Conservation (phyloP, 2,888 invertebrate species). For the Geophilus truncorum region DNA sequence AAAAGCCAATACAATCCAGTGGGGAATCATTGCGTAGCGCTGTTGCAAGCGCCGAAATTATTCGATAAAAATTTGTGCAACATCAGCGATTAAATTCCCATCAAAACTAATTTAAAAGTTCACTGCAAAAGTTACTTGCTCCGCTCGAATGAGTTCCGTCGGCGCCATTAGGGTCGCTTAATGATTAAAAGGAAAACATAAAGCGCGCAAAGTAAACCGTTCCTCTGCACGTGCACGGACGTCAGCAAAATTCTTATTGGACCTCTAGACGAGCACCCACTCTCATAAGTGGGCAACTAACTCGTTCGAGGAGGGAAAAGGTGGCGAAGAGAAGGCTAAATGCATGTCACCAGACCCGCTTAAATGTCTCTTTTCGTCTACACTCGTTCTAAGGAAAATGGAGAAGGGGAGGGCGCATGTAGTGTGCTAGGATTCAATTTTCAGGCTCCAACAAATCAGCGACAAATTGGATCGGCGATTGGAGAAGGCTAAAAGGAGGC, state of each 20-base stretch:
- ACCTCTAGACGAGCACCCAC: background rate
- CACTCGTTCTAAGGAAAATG: background rate
- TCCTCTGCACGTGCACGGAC: background rate
- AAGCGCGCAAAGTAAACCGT: slow-evolving; percentile 1
- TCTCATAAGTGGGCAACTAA: slow-evolving; percentile 15
- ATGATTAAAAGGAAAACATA: slow-evolving; percentile 11
- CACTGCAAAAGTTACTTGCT: background rate
- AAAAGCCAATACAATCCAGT: background rate
- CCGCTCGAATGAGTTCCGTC: background rate
- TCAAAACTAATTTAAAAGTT: slow-evolving; percentile 14
- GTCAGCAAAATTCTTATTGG: slow-evolving; percentile 15
- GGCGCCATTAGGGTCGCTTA: background rate
- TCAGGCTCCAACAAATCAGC: slow-evolving; percentile 29
- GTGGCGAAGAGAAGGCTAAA: slow-evolving; percentile 3
- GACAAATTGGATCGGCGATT: slow-evolving; percentile 30
- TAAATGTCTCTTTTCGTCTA: slow-evolving; percentile 10
- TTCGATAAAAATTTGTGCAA: slow-evolving; percentile 11
- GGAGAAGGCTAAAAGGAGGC: slow-evolving; percentile 11
- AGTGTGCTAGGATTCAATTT: slow-evolving; percentile 25
- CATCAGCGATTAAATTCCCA: slow-evolving; percentile 20
- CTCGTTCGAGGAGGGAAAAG: background rate
- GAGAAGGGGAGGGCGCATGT: slow-evolving; percentile 7
- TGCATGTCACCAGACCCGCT: slow-evolving; percentile 9
- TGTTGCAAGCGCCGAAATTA: background rate
- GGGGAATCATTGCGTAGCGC: background rate